Percentiles rank a stretch among this genome's conserved stretches.
phyloP scores from a whole-genome alignment of 1,140 invertebrate genomes.

The Euura saliciscinereae region DNA sequence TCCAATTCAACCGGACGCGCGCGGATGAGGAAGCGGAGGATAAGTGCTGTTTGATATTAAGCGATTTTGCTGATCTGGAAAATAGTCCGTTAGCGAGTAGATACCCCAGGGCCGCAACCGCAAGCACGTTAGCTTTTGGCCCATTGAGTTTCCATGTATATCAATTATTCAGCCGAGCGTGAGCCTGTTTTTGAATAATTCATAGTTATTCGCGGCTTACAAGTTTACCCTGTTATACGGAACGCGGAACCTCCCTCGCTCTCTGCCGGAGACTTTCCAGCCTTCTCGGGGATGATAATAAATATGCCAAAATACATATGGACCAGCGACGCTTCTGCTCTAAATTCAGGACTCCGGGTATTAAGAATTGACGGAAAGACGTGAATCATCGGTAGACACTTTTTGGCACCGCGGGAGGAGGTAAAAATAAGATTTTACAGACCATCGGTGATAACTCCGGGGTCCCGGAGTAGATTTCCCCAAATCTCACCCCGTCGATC shows the following conservation, averaged over 20 bases:
- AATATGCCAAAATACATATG: too few species aligned
- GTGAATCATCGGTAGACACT: too few species aligned
- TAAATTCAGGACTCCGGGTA: too few species aligned
- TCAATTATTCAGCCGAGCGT: slow-evolving; percentile 39
- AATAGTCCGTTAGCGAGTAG: slow-evolving; percentile 22
- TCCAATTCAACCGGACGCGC: too few species aligned
- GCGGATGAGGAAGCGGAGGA: not conserved
- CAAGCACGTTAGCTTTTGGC: slow-evolving; percentile 9
- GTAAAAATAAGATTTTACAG: too few species aligned
- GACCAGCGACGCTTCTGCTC: too few species aligned
- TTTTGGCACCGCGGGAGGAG: too few species aligned
- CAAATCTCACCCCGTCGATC: not conserved
- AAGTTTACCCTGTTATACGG: slow-evolving; percentile 21
- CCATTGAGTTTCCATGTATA: slow-evolving; percentile 32
- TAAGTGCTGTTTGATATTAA: not conserved
- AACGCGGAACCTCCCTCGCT: not conserved
- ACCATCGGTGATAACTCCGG: not conserved
- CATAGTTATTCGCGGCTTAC: slow-evolving; percentile 34
- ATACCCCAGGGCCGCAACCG: slow-evolving; percentile 11
- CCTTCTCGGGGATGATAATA: too few species aligned
- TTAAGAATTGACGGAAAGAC: too few species aligned
- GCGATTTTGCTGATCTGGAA: not conserved
- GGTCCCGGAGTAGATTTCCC: not conserved
- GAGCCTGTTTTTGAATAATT: slow-evolving; percentile 41
- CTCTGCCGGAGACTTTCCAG: too few species aligned